Evolutionary conservation across 2,113 vertebrate species (phyloP), one percentile per base, ranked within the genome.

Genomic region (Aviceda subcristata): DNA sequence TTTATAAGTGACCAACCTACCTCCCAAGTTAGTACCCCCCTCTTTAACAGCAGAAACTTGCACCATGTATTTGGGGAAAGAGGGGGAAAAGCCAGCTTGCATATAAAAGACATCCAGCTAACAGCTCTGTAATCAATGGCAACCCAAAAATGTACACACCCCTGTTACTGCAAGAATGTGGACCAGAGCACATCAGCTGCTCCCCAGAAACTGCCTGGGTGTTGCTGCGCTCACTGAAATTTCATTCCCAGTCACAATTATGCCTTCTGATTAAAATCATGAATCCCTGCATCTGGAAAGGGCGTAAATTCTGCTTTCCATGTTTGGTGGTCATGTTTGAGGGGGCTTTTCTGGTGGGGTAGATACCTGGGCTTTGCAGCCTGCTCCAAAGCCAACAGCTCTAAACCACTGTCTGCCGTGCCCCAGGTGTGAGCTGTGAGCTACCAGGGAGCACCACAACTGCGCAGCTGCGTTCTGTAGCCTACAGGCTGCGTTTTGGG

Each of bases 221-320:
- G 71, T 26, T 0, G 0, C 67, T n/a, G 57, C 4, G 0, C 32
- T 72, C 1, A 0, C 55, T 69, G 56, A 73, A 32, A 43, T 43
- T 48, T 81, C 77, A 55, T 63, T 94, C 38, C 77, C 32, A 71
- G 29, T 16, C 4, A 2, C 60, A 43, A 39, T 56, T 16, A 30
- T 0, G 29, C 34, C 46, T 75, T 68, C 64, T 43, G 56, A 72
- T 77, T 63, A 46, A 68, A 92, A 85, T 34, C 4, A 2, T 87
- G 32, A 62, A 21, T 50, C 29, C 5, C 17, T 34, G 13, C 8
- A 9, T 63, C 71, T 46, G 77, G 32, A 62, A 62, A 67, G 64
- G 15, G 23, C 53, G 43, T 23, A 32, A 26, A 55, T 59, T 38
- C 73, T 67, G 24, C 20, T 41, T 66, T 48, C 41, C 0, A 0